A percentile compares a stretch with the other conserved stretches of the same genome.
Conservation (phyloP, 92 coral and sea anemone genomes). For the Diadumene lineata region DNA sequence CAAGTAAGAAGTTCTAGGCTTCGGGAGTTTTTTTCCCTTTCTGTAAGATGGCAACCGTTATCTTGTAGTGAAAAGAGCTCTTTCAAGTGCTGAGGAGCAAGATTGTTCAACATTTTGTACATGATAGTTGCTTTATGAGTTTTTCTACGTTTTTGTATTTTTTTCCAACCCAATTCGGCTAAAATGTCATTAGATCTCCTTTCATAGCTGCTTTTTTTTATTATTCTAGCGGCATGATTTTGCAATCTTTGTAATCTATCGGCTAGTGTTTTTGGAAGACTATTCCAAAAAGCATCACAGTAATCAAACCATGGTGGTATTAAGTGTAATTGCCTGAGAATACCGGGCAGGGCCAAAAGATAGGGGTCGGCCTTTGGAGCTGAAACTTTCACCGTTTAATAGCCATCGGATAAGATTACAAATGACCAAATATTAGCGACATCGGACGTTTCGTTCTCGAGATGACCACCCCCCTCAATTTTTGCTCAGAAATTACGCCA, state of each 20-base stretch:
- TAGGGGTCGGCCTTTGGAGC: too few relatives aligned
- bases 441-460: too few relatives aligned
- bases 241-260: background rate
- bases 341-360: too few relatives aligned
- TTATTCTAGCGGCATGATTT: background rate
- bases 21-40: constrained; percentile 14
- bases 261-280: too few relatives aligned
- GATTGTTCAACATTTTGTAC: background rate
- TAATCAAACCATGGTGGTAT: too few relatives aligned
- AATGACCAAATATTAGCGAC: too few relatives aligned
- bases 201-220: background rate
- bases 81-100: background rate
- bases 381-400: too few relatives aligned
- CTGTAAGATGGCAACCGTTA: background rate
- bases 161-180: background rate
- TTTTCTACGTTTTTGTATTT: background rate
- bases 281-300: too few relatives aligned
- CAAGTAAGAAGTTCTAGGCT: constrained; percentile 39
- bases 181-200: background rate
- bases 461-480: too few relatives aligned
- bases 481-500: too few relatives aligned
- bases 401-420: too few relatives aligned
- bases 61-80: background rate
- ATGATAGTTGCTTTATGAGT: background rate
- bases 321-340: too few relatives aligned